phyloP scores from a whole-genome alignment of 1,140 invertebrate species.

The Eueides isabella region DNA sequence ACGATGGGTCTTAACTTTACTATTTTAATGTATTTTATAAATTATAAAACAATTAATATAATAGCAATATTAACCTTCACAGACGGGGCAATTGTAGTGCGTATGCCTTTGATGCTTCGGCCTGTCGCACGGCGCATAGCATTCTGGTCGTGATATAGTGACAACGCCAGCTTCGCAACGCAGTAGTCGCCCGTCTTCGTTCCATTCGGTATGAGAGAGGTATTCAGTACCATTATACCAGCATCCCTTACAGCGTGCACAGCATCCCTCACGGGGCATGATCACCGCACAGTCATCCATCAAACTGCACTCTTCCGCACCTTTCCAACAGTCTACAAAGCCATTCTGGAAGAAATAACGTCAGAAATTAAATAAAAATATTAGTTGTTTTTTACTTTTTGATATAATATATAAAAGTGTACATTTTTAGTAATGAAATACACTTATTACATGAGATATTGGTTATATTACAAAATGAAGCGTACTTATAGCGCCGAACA shows the following conservation, averaged over 20 bases:
- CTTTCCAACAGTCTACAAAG: slow-evolving; percentile 72
- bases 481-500: not conserved
- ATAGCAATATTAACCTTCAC: slow-evolving; percentile 80
- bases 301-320: slow-evolving; percentile 65
- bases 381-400: not conserved
- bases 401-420: too few relatives aligned
- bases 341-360: slow-evolving; percentile 66
- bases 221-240: slow-evolving; percentile 87
- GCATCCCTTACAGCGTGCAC: slow-evolving; percentile 85
- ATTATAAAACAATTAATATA: not conserved
- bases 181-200: slow-evolving; percentile 87
- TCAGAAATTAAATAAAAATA: not conserved
- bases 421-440: not conserved
- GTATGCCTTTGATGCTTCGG: slow-evolving; percentile 87
- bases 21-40: not conserved
- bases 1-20: too few relatives aligned
- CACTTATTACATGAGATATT: not conserved
- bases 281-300: slow-evolving; percentile 73
- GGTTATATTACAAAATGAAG: not conserved
- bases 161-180: slow-evolving; percentile 92
- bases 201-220: slow-evolving; percentile 90
- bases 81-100: slow-evolving; percentile 90
- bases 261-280: slow-evolving; percentile 74
- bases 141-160: slow-evolving; percentile 89
- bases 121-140: slow-evolving; percentile 89